These are phyloP conservation scores for Centropyge bicolor DNA, from an alignment of 2,797 vertebrate species.

Conservation along the genomic window DNA sequence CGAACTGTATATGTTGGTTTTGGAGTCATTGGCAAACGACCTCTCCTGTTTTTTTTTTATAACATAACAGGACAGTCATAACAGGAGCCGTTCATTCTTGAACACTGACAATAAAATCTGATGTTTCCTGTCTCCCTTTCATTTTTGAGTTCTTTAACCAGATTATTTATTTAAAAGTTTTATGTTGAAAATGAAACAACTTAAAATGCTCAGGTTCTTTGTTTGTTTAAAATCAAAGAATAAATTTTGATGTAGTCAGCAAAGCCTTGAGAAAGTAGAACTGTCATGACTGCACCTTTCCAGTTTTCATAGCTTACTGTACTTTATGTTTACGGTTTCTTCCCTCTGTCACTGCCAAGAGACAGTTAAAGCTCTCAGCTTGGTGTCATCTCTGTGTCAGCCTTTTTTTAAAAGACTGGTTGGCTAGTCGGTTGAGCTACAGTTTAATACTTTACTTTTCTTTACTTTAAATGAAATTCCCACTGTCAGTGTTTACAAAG, in stretches of 20 bases:
- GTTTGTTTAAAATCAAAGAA: not conserved
- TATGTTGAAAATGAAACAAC: too few species aligned
- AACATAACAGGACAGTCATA: not conserved
- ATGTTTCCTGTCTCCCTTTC: not conserved
- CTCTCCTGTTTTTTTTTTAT: too few species aligned
- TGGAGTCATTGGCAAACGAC: too few species aligned
- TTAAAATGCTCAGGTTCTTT: too few species aligned
- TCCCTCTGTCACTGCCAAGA: not conserved
- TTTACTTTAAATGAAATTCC: constrained; percentile 13
- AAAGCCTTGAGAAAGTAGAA: not conserved
- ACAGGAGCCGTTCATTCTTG: not conserved
- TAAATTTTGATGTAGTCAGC: not conserved
- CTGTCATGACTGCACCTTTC: not conserved
- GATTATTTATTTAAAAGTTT: not conserved
- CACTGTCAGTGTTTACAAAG: not conserved
- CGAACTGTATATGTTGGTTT: too few species aligned
- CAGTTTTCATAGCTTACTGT: not conserved
- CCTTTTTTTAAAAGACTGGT: not conserved
- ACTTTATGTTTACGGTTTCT: not conserved
- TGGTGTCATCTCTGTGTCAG: not conserved
- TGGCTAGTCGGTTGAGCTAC: not conserved
- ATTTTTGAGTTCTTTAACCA: not conserved
- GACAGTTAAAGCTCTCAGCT: not conserved
- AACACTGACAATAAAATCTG: not conserved
- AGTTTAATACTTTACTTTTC: too few species aligned